Percentiles rank a stretch among this genome's conserved stretches.
phyloP scores from a whole-genome alignment of 2,113 vertebrate genomes.

The Coturnix japonica region DNA sequence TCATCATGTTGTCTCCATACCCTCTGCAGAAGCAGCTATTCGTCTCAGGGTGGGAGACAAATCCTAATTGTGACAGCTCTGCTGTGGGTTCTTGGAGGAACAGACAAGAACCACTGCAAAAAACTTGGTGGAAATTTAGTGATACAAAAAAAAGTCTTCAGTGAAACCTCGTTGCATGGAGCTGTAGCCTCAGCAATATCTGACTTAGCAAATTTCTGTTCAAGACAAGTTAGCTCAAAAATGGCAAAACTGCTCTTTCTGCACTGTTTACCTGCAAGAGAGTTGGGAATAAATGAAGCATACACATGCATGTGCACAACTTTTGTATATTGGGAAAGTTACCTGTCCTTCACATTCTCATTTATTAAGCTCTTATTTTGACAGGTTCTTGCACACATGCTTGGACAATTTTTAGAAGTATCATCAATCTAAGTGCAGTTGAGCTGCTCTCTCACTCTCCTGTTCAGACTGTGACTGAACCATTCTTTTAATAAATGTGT shows the following conservation, averaged over 20 bases:
- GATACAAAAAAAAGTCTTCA: neutral
- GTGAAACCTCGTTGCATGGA: rapidly evolving
- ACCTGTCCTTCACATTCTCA: constrained; percentile 71
- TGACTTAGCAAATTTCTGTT: constrained; percentile 46
- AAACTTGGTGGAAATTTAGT: neutral
- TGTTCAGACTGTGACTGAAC: constrained; percentile 50
- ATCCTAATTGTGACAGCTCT: rapidly evolving
- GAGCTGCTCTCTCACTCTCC: constrained; percentile 18
- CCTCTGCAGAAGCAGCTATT: neutral
- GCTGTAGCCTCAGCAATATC: neutral
- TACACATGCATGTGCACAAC: constrained; percentile 33
- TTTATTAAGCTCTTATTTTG: constrained; percentile 71
- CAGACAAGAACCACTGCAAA: neutral
- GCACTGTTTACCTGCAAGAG: constrained; percentile 43
- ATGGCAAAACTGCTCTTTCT: constrained; percentile 23
- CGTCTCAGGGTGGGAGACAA: neutral
- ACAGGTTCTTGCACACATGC: constrained; percentile 58
- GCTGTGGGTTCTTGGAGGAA: neutral
- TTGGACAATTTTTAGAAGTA: constrained; percentile 66
- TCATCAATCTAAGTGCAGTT: constrained; percentile 59
- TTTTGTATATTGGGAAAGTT: constrained; percentile 62
- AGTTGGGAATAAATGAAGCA: constrained; percentile 52
- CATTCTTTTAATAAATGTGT: constrained; percentile 70
- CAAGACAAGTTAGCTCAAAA: constrained; percentile 55
- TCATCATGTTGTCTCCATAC: neutral